A percentile compares a stretch with the other conserved stretches of the same genome.
phyloP scores from a whole-genome alignment of 2,797 vertebrate species.

The Florisuga fusca region DNA sequence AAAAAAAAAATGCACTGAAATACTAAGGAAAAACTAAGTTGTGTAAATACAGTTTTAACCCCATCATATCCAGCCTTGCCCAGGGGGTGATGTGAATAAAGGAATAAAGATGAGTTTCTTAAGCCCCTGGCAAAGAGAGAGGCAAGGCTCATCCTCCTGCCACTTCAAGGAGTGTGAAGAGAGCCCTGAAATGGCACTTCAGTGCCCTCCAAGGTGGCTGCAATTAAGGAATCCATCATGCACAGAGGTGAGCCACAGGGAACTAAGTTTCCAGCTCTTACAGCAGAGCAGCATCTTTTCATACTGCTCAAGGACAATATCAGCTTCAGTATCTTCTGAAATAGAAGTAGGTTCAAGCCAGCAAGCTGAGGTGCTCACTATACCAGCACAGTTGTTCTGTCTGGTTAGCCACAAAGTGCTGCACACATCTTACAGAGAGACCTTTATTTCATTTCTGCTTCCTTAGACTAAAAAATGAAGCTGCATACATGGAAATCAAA shows the following conservation, averaged over 20 bases:
- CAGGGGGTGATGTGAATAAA: too few species aligned
- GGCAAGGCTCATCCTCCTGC: neutral
- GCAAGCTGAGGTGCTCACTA: rapidly evolving
- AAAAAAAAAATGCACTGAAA: neutral
- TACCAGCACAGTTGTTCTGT: neutral
- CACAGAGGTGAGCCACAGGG: neutral
- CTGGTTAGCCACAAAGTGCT: neutral
- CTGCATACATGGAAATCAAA: conserved; percentile 22
- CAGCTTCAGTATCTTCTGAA: neutral
- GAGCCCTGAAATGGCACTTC: neutral
- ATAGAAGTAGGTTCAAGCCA: neutral
- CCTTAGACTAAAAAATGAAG: conserved; percentile 55
- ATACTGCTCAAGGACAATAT: neutral
- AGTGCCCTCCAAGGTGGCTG: neutral
- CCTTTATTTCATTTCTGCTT: conserved; percentile 58
- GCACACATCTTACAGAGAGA: neutral
- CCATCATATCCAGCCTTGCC: neutral
- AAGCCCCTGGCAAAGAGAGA: neutral
- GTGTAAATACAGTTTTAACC: neutral
- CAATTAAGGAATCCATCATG: neutral
- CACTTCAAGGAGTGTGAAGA: neutral
- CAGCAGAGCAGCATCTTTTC: neutral
- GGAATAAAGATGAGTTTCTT: neutral
- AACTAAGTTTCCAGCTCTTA: neutral
- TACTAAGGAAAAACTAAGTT: neutral